Percentiles rank a stretch among this genome's conserved stretches.
These are phyloP conservation scores for Epinephelus malabaricus DNA, from an alignment of 2,797 vertebrate genomes.

Conservation along the genomic window DNA sequence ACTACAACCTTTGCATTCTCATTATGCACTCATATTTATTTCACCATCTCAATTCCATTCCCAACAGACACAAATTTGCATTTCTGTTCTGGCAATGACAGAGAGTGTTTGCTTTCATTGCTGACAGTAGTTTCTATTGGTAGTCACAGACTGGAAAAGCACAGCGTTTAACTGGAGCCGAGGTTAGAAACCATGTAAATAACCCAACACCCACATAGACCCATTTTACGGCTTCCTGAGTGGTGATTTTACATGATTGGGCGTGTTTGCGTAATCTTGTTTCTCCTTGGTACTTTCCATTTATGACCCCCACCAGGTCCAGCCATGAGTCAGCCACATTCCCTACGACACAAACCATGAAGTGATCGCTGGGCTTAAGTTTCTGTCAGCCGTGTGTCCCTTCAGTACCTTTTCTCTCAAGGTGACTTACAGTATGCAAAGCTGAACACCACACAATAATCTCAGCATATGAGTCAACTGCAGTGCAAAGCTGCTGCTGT, in stretches of 20 bases:
- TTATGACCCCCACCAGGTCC: constrained; percentile 68
- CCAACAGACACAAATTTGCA: constrained; percentile 41
- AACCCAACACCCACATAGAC: constrained; percentile 73
- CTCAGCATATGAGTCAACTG: constrained; percentile 18
- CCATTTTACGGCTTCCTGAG: constrained; percentile 71
- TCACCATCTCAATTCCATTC: constrained; percentile 26
- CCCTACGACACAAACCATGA: constrained; percentile 50
- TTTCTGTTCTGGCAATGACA: constrained; percentile 52
- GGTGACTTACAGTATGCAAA: constrained; percentile 54
- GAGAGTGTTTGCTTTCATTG: constrained; percentile 50
- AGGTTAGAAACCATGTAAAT: constrained; percentile 74
- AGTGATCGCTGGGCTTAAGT: constrained; percentile 51
- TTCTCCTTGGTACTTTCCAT: constrained; percentile 84
- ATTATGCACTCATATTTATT: constrained; percentile 38
- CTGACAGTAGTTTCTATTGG: constrained; percentile 41
- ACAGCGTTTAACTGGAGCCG: constrained; percentile 47
- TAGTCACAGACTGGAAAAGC: constrained; percentile 50
- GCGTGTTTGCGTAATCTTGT: constrained; percentile 82
- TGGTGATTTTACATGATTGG: constrained; percentile 73
- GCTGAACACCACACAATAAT: neutral
- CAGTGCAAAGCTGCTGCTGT: neutral
- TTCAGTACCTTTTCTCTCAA: constrained; percentile 54
- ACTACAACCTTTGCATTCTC: constrained; percentile 34
- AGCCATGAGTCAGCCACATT: constrained; percentile 71
- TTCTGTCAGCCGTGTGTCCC: constrained; percentile 57